These are phyloP conservation scores for Unio pictorum DNA, from an alignment of 2,888 invertebrate species.

Conservation along the genomic window DNA sequence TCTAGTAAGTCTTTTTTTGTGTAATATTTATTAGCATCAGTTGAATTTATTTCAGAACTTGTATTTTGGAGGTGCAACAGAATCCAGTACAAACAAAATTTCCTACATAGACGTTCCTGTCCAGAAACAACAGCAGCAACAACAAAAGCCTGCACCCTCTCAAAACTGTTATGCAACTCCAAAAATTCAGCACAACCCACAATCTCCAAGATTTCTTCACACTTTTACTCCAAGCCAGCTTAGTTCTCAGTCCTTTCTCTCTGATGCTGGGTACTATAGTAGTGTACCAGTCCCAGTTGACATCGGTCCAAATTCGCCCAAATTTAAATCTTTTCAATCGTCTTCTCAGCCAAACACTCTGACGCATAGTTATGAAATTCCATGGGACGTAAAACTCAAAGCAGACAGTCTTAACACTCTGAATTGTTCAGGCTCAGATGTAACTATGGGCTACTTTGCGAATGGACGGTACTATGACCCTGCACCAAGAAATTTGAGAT, in stretches of 20 bases:
- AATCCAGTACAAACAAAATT: slow-evolving; percentile 47
- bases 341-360: slow-evolving; percentile 31
- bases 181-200: slow-evolving; percentile 29
- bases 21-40: not conserved
- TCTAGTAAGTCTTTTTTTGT: no score
- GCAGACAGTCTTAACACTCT: slow-evolving; percentile 28
- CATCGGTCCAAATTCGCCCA: slow-evolving; percentile 33
- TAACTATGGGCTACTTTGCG: slow-evolving; percentile 56
- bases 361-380: slow-evolving; percentile 36
- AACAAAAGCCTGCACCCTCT: slow-evolving; percentile 21
- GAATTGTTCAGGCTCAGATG: slow-evolving; percentile 38
- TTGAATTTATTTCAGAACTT: slow-evolving; percentile 30
- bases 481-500: slow-evolving; percentile 39
- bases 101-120: slow-evolving; percentile 58
- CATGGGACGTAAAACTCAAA: slow-evolving; percentile 29
- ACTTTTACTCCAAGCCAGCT: slow-evolving; percentile 23
- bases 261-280: slow-evolving; percentile 55
- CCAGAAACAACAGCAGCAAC: slow-evolving; percentile 8
- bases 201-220: slow-evolving; percentile 6
- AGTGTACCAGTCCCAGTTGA: slow-evolving; percentile 58
- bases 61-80: slow-evolving; percentile 28
- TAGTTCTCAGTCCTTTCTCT: slow-evolving; percentile 32
- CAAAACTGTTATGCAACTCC: slow-evolving; percentile 45
- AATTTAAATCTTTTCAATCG: slow-evolving; percentile 27
- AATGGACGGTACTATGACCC: slow-evolving; percentile 63